Evolutionary conservation across 2,113 vertebrate genomes (phyloP).

Genomic region (Prochilodus magdalenae): DNA sequence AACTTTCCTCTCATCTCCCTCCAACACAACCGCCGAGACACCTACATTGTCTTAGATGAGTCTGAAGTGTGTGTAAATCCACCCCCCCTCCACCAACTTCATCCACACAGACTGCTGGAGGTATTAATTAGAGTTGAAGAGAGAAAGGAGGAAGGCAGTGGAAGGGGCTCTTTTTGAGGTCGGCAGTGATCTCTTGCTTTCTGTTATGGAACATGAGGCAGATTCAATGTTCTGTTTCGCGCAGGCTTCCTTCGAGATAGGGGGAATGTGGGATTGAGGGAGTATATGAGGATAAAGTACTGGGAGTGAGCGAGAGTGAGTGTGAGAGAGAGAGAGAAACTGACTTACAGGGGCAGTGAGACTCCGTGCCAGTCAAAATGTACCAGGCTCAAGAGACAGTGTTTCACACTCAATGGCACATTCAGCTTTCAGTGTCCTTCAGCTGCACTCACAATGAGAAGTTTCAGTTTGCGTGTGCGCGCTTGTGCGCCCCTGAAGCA

Average conservation of each 20-base stretch:
- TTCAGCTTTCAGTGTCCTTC: conserved; percentile 66
- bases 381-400: conserved; percentile 63
- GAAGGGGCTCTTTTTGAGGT: conserved; percentile 14
- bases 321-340: conserved; percentile 15
- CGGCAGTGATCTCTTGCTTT: conserved; percentile 15
- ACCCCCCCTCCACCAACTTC: conserved; percentile 42
- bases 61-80: conserved; percentile 49
- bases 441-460: conserved; percentile 43
- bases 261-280: conserved; percentile 9
- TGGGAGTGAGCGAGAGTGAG: conserved; percentile 44
- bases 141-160: conserved; percentile 9
- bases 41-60: conserved; percentile 50
- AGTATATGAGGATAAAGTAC: background rate
- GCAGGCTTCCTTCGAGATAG: conserved; percentile 16
- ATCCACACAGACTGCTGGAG: conserved; percentile 53
- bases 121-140: conserved; percentile 44
- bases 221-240: conserved; percentile 33
- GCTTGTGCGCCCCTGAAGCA: conserved; percentile 32
- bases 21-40: conserved; percentile 60
- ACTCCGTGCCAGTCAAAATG: conserved; percentile 59
- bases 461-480: conserved; percentile 35
- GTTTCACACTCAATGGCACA: conserved; percentile 72
- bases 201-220: conserved; percentile 2
- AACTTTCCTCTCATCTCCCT: conserved; percentile 32
- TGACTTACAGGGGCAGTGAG: conserved; percentile 50